Conservation (phyloP, 2,888 invertebrate species). For the Iphiclides podalirius region DNA sequence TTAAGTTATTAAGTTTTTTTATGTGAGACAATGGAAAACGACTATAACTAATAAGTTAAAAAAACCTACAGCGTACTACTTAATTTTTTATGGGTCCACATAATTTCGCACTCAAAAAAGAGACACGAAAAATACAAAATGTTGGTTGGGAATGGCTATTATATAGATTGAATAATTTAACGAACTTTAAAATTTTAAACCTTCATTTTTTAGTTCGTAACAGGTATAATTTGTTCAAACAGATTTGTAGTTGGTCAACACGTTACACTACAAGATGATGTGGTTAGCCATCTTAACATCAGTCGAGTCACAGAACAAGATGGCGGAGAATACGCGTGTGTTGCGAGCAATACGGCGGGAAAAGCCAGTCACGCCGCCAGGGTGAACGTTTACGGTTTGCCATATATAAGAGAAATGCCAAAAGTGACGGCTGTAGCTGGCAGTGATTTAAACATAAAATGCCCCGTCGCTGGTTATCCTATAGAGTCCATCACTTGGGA, state of each 20-base stretch:
- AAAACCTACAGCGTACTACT: too few species aligned
- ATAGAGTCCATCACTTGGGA: slow-evolving; percentile 94
- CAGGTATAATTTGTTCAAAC: slow-evolving; percentile 26
- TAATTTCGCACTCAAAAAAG: too few species aligned
- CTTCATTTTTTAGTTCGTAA: too few species aligned
- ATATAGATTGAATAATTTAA: too few species aligned
- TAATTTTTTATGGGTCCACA: too few species aligned
- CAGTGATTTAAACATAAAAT: slow-evolving; percentile 90
- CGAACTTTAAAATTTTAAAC: too few species aligned
- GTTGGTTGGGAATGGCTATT: too few species aligned
- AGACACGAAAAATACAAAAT: too few species aligned
- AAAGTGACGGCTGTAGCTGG: slow-evolving; percentile 93
- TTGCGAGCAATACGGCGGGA: slow-evolving; percentile 90
- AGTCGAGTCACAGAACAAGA: slow-evolving; percentile 93
- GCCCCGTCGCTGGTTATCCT: slow-evolving; percentile 94
- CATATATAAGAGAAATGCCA: slow-evolving; percentile 92
- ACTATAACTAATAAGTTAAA: too few species aligned
- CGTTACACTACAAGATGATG: slow-evolving; percentile 94
- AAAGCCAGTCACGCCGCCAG: slow-evolving; percentile 90
- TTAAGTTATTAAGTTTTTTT: too few species aligned
- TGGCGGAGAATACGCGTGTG: slow-evolving; percentile 93
- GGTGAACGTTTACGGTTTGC: slow-evolving; percentile 93
- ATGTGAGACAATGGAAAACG: too few species aligned
- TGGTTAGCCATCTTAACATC: slow-evolving; percentile 95
- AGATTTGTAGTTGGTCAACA: slow-evolving; percentile 95